Percentiles rank a stretch among this genome's conserved stretches.
phyloP scores from a whole-genome alignment of 2,888 invertebrate species.

The Noctua janthina region DNA sequence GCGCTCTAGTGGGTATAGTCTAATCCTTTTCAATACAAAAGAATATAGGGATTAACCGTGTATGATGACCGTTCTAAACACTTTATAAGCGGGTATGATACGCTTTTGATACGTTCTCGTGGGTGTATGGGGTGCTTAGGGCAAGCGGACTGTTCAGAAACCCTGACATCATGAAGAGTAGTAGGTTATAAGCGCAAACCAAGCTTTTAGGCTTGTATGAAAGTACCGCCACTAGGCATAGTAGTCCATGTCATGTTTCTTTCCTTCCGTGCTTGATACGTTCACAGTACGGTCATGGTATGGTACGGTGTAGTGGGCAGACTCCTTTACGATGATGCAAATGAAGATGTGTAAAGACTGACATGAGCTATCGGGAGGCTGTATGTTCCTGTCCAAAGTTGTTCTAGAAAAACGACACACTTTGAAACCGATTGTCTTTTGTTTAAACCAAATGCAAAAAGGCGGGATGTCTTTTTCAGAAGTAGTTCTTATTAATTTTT shows the following conservation, averaged over 20 bases:
- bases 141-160: background rate
- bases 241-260: no score
- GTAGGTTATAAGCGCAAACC: background rate
- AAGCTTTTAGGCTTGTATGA: background rate
- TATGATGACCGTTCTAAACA: no score
- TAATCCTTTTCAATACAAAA: no score
- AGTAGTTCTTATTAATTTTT: background rate
- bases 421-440: background rate
- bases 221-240: background rate
- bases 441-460: background rate
- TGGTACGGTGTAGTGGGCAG: no score
- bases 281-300: no score
- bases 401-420: background rate
- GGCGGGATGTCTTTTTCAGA: background rate
- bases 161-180: background rate
- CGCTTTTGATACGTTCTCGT: no score
- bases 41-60: no score
- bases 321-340: no score
- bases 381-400: background rate
- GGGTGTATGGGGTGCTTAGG: background rate
- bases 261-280: no score
- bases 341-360: no score
- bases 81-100: no score
- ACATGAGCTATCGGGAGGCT: background rate
- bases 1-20: no score